Evolutionary conservation across 2,888 invertebrate species (phyloP).

Genomic region (Empis stercorea): DNA sequence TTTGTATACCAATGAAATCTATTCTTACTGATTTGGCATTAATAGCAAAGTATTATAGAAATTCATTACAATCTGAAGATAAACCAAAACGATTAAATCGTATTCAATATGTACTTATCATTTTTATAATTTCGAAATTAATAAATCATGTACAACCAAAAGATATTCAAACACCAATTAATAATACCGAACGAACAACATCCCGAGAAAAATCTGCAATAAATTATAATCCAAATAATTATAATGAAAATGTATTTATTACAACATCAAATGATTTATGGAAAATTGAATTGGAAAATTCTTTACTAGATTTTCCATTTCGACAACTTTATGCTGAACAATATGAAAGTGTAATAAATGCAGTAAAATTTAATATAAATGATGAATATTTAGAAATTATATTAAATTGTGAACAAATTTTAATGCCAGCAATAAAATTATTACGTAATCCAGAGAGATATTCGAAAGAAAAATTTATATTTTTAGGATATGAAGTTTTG

Average conservation of each 20-base stretch:
- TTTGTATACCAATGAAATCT: not conserved
- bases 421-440: conserved; percentile 14
- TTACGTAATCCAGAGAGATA: conserved; percentile 11
- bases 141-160: not conserved
- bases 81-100: conserved; percentile 2
- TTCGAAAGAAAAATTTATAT: conserved; percentile 14
- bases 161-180: not conserved
- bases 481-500: conserved; percentile 11
- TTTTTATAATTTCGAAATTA: conserved; percentile 6
- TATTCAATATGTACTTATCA: conserved; percentile 7
- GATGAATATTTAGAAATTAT: conserved; percentile 10
- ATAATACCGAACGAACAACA: too few species aligned
- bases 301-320: conserved; percentile 16
- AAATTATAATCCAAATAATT: not conserved
- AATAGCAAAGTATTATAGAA: conserved; percentile 8
- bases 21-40: conserved; percentile 9
- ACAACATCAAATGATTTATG: conserved; percentile 4
- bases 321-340: conserved; percentile 13
- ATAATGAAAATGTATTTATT: not conserved
- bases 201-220: too few species aligned
- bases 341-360: conserved; percentile 9
- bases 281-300: conserved; percentile 12
- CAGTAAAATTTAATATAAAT: conserved; percentile 7
- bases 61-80: conserved; percentile 2
- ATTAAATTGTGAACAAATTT: conserved; percentile 13